Percentiles rank a stretch among this genome's conserved stretches.
These are phyloP conservation scores for Bellardia bayeri DNA, from an alignment of 2,888 invertebrate species.

Conservation along the genomic window DNA sequence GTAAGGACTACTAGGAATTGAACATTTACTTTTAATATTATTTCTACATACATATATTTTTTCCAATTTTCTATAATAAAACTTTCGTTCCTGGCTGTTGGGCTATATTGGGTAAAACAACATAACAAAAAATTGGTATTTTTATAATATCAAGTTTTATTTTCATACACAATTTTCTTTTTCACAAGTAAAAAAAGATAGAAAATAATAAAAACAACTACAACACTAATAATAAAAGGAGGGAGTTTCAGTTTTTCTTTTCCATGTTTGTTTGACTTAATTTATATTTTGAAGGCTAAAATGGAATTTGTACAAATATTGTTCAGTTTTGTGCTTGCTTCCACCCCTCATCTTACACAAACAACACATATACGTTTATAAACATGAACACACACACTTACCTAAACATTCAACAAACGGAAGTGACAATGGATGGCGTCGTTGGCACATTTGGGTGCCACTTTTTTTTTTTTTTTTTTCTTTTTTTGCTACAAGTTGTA, in stretches of 20 bases:
- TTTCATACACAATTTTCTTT: constrained; percentile 41
- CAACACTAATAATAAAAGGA: background rate
- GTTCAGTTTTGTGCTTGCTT: constrained; percentile 42
- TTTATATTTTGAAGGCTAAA: constrained; percentile 60
- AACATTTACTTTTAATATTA: constrained; percentile 56
- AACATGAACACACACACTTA: background rate
- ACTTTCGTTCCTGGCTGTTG: constrained; percentile 34
- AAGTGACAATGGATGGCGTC: constrained; percentile 70
- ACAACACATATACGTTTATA: background rate
- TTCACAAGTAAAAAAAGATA: background rate
- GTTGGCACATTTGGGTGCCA: constrained; percentile 69
- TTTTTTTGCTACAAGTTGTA: constrained; percentile 28
- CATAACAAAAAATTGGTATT: background rate
- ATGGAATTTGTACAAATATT: constrained; percentile 52
- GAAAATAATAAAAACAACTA: background rate
- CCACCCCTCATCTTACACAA: background rate
- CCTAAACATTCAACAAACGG: constrained; percentile 47
- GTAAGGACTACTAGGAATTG: constrained; percentile 24
- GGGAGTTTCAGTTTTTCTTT: constrained; percentile 40
- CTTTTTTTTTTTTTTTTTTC: no score
- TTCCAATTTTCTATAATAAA: constrained; percentile 27
- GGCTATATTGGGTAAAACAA: constrained; percentile 18
- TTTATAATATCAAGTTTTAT: constrained; percentile 19
- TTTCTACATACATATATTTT: constrained; percentile 24
- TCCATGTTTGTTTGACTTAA: constrained; percentile 45